phyloP scores from a whole-genome alignment of 2,113 vertebrate species.

The Dicrurus megarhynchus region DNA sequence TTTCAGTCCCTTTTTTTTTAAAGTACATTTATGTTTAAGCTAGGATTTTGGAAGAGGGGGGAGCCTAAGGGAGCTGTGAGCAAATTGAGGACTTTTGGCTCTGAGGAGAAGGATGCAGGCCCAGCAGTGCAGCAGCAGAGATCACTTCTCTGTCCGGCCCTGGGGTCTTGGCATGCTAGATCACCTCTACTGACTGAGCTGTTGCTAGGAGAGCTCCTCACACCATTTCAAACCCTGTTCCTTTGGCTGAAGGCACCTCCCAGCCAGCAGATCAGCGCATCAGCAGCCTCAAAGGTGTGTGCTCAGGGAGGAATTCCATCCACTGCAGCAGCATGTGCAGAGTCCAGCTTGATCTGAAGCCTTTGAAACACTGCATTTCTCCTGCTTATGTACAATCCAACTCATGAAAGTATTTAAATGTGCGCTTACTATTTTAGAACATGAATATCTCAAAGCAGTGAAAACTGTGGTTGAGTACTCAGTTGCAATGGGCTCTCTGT shows the following conservation, averaged over 20 bases:
- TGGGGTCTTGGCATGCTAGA: fast-evolving
- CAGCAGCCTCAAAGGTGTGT: neutral
- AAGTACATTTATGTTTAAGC: neutral
- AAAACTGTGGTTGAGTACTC: neutral
- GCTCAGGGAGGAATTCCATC: neutral
- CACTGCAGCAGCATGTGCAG: neutral
- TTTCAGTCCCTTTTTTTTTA: neutral
- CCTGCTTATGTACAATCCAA: neutral
- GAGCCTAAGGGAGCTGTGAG: neutral
- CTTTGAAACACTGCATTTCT: neutral
- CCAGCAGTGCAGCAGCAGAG: neutral
- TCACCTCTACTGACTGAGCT: neutral
- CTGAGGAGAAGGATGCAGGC: neutral
- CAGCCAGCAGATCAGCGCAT: neutral
- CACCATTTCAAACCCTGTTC: neutral
- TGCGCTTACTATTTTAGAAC: neutral
- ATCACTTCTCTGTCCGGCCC: neutral
- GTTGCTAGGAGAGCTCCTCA: neutral
- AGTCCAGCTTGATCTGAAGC: neutral
- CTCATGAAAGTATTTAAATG: neutral
- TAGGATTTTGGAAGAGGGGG: neutral
- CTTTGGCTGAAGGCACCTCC: neutral
- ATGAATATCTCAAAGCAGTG: neutral
- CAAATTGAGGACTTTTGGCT: neutral
- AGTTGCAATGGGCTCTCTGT: neutral